Evolutionary conservation across 2,888 invertebrate species (phyloP).

Genomic region (Altica lythri): DNA sequence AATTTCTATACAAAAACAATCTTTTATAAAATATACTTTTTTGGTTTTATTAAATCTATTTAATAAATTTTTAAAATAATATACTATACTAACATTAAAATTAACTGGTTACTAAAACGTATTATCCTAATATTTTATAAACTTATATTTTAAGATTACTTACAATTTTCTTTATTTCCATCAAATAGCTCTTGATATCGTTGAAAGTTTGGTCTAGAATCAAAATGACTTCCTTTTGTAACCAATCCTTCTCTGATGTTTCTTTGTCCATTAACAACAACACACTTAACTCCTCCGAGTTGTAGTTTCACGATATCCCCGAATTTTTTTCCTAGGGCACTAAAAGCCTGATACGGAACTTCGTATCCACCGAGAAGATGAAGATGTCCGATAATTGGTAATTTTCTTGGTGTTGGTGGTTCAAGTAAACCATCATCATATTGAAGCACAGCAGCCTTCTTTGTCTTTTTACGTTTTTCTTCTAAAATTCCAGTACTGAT

Average conservation of each 20-base stretch:
- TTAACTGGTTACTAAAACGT: no score
- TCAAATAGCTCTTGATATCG: constrained; percentile 67
- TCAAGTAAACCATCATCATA: constrained; percentile 39
- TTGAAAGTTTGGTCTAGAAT: constrained; percentile 67
- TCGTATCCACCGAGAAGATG: constrained; percentile 63
- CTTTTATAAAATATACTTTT: no score
- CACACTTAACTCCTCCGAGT: constrained; percentile 62
- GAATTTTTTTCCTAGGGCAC: constrained; percentile 59
- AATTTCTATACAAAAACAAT: no score
- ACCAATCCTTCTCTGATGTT: constrained; percentile 65
- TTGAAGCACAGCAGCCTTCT: neutral
- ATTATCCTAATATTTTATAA: no score
- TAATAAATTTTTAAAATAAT: no score
- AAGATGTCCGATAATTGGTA: constrained; percentile 64
- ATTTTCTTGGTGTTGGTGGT: constrained; percentile 61
- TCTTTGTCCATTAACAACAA: constrained; percentile 64
- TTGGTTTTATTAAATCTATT: no score
- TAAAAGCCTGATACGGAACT: constrained; percentile 66
- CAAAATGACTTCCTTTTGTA: constrained; percentile 65
- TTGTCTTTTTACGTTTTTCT: constrained; percentile 10
- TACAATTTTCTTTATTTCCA: constrained; percentile 71
- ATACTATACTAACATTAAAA: no score
- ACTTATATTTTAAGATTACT: constrained; percentile 59
- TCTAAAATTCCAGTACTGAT: constrained; percentile 15
- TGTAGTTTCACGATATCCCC: constrained; percentile 63